Percentiles rank a stretch among this genome's conserved stretches.
Evolutionary conservation across 2,113 vertebrate genomes (phyloP).

Genomic region (Epinephelus fuscoguttatus): DNA sequence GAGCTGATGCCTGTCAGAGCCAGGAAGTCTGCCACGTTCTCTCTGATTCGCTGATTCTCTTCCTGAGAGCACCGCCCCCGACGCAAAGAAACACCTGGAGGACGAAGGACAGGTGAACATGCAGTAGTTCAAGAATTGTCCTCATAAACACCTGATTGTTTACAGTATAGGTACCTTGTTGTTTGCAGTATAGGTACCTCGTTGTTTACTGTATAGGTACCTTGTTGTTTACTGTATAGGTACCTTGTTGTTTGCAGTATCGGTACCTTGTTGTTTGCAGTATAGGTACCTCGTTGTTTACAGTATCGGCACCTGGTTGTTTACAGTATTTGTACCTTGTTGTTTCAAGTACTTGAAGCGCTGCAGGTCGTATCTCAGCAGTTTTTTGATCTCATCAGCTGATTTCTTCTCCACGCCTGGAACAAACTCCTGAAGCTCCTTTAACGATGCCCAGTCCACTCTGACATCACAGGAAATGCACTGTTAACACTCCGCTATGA

Average conservation of each 20-base stretch:
- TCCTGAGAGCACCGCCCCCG: constrained; percentile 61
- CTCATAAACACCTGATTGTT: too few relatives aligned
- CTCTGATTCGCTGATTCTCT: constrained; percentile 69
- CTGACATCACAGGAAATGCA: constrained; percentile 14
- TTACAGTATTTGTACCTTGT: not conserved
- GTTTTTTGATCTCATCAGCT: not conserved
- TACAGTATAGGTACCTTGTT: too few relatives aligned
- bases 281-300: not conserved
- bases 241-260: not conserved
- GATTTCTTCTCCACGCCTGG: constrained; percentile 44
- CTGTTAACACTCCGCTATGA: not conserved
- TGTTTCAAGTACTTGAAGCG: constrained; percentile 60
- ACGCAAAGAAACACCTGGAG: constrained; percentile 68
- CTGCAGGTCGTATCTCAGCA: constrained; percentile 59
- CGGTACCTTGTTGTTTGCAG: not conserved
- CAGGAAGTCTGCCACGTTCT: constrained; percentile 77
- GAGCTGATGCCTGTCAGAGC: constrained; percentile 71
- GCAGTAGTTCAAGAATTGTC: not conserved
- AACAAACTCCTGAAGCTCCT: constrained; percentile 65
- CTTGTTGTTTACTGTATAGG: too few relatives aligned
- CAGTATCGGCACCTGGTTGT: not conserved
- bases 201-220: too few relatives aligned
- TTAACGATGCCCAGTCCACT: rapidly evolving
- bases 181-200: too few relatives aligned
- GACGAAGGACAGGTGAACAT: not conserved